These are phyloP conservation scores for Vireo altiloquus DNA, from an alignment of 2,113 vertebrate genomes.

Conservation along the genomic window DNA sequence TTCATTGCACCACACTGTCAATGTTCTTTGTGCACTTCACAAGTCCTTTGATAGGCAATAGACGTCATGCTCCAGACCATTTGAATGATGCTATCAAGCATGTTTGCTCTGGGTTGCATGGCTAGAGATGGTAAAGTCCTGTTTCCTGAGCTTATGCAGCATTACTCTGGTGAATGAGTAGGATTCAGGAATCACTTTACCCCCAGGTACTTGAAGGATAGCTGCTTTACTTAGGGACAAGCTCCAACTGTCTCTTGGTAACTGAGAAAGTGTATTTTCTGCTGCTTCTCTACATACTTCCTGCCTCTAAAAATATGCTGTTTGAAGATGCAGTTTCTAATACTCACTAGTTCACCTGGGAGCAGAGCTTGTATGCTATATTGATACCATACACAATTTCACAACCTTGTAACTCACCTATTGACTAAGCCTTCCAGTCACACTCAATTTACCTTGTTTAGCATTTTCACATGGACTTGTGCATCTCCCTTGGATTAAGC, in stretches of 20 bases:
- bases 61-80: accelerated
- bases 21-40: accelerated
- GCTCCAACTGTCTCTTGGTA: slow-evolving; percentile 37
- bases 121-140: not conserved
- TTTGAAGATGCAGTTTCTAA: not conserved
- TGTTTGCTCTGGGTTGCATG: not conserved
- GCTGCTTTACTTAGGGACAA: not conserved
- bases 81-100: accelerated
- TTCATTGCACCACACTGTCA: accelerated
- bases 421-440: not conserved
- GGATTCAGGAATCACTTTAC: not conserved
- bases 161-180: not conserved
- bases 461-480: not conserved
- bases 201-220: not conserved
- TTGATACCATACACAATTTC: not conserved
- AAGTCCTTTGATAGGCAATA: not conserved
- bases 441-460: not conserved
- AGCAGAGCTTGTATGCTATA: not conserved
- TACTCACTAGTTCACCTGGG: not conserved
- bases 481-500: not conserved
- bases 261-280: slow-evolving; percentile 5
- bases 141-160: not conserved
- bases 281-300: not conserved
- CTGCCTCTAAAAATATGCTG: slow-evolving; percentile 23
- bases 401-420: not conserved